Evolutionary conservation across 64 coral and sea anemone species (phyloP), one percentile per base, ranked within the genome.

Genomic region (Pocillopora damicornis): DNA sequence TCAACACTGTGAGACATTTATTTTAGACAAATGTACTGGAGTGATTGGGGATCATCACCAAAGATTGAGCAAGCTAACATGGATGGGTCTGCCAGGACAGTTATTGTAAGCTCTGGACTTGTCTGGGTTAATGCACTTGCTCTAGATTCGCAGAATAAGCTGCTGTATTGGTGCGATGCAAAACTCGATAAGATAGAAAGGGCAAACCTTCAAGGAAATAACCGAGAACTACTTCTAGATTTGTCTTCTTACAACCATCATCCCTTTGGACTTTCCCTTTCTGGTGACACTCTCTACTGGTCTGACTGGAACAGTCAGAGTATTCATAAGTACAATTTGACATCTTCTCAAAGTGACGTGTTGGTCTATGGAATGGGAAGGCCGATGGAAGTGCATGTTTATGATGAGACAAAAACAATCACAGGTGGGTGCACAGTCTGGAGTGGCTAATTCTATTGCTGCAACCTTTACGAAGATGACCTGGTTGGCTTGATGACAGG

Each of bases 21-120:
- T 56, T 22, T 12, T 37, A 90, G 89, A 35, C 15, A 35, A 23
- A 84, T 90, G 89, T 90, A 66, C 22, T 90, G 89, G 89, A 77
- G 23, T 15, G 89, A 85, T 22, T 76, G 89, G 73, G 89, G 89
- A 56, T 16, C 22, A 22, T 37, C 12, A 18, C 80, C 72, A 0
- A 90, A 90, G 38, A 90, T 90, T 26, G 79, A 90, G 42, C 30
- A 63, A 45, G 72, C 89, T 1, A 45, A 65, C 35, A 82, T 90
- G 80, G 61, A 76, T 45, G 80, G 89, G 0, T 56, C 57, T 26
- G 25, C 16, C 6, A 60, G 89, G 2, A 63, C 11, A 14, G 18
- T 34, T 15, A 68, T 90, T 22, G 79, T 84, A 9, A 66, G 75
- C 34, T 62, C 71, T 34, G 35, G 35, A 30, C 37, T 90, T 3